Evolutionary conservation across 1,140 invertebrate species (phyloP), one percentile per base, ranked within the genome.

Genomic region (Agraylea sexmaculata): DNA sequence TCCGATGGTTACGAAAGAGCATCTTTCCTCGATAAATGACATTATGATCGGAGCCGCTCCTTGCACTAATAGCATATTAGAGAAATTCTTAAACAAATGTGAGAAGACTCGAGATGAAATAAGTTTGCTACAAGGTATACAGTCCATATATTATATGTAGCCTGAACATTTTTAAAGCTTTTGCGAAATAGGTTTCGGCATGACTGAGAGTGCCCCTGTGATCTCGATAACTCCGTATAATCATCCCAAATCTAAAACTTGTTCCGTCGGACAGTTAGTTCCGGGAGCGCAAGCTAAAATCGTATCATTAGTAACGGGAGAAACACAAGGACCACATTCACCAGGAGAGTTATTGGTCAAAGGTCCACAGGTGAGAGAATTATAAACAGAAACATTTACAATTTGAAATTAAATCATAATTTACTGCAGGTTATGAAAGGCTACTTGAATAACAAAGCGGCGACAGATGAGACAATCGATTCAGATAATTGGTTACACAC

Each of bases 401-500:
- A 34, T 20, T 22, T 34, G 10, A 18, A 7, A 18, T 34, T 22
- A 16, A n/a, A n/a, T 15, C n/a, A 7, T 35, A 25, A 25, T 42
- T 32, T 33, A n/a, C 5, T 18, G 21, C 45, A 68, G 65, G 52
- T 66, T 4, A 78, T 77, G 72, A 69, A 74, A 56, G 77, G 77
- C 13, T 81, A 81, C 47, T 67, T 67, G 52, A 69, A 71, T 29
- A 70, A 83, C 46, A 63, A 69, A 28, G 52, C 68, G 35, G 77
- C 64, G 1, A 65, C 64, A 0, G 59, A 74, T 45, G 77, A 74
- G 40, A 83, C 80, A 0, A 53, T 64, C 1, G 69, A 73, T 23
- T 73, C 62, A 23, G 75, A 87, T 4, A 82, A 83, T 4, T 90
- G 83, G 82, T 61, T 87, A 3, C 74, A 78, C 51, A 86, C 84